Conservation (phyloP, 2,888 invertebrate species). For the Erannis defoliaria region DNA sequence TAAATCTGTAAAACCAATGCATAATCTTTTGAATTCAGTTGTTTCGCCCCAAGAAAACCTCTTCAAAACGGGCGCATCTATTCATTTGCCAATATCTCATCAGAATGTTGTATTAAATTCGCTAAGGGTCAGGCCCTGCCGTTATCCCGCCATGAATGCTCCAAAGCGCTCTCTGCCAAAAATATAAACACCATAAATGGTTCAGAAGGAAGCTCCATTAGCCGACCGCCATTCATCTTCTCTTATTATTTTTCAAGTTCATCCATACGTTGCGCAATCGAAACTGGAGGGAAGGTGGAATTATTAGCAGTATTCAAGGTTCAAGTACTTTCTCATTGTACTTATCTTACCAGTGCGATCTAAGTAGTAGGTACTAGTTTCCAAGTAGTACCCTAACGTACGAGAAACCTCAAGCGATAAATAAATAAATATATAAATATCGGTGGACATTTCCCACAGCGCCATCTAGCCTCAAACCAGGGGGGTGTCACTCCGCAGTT, state of each 20-base stretch:
- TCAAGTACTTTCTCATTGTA: neutral
- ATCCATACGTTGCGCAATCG: conserved; percentile 45
- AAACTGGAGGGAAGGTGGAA: conserved; percentile 38
- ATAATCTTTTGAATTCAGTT: neutral
- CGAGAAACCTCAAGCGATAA: no score
- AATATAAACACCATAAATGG: conserved; percentile 43
- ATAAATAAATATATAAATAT: no score
- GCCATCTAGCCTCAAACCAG: no score
- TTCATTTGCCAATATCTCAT: conserved; percentile 23
- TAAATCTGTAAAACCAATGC: no score
- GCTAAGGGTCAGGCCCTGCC: conserved; percentile 17
- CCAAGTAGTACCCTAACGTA: no score
- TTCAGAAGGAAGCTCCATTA: conserved; percentile 44
- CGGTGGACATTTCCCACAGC: no score
- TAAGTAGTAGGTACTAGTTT: no score
- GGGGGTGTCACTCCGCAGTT: no score
- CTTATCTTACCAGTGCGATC: no score
- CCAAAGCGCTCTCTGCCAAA: conserved; percentile 29
- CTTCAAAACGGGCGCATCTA: neutral
- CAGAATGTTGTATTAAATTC: conserved; percentile 8
- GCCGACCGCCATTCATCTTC: conserved; percentile 47
- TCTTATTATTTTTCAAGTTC: conserved; percentile 50
- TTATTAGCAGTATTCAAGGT: conserved; percentile 9
- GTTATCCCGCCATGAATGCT: conserved; percentile 29
- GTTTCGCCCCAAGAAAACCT: neutral